Percentiles rank a stretch among this genome's conserved stretches.
phyloP scores from a whole-genome alignment of 2,113 vertebrate genomes.

The Pelecanoides urinatrix region DNA sequence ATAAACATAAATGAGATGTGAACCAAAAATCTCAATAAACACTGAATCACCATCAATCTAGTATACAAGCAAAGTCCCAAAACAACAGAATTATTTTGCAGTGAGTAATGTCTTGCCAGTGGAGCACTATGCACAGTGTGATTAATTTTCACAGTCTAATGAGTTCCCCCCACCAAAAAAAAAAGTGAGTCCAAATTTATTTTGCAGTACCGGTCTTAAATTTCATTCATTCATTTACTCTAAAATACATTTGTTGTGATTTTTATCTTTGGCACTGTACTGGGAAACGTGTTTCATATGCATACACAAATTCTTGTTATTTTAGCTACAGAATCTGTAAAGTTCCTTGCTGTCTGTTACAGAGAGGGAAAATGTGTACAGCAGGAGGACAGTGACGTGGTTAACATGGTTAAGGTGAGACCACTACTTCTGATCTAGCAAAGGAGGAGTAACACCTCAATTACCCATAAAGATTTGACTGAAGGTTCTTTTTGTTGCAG shows the following conservation, averaged over 20 bases:
- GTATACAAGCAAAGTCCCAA: not conserved
- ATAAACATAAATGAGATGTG: conserved; percentile 54
- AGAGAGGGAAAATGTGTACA: not conserved
- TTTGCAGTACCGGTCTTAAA: conserved; percentile 43
- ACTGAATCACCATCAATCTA: conserved; percentile 60
- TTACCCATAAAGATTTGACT: not conserved
- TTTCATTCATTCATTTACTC: conserved; percentile 25
- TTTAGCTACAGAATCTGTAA: not conserved
- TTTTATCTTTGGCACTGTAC: not conserved
- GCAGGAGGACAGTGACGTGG: not conserved
- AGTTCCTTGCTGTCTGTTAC: not conserved
- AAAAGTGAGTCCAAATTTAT: conserved; percentile 12
- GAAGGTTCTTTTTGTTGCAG: not conserved
- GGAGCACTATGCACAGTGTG: not conserved
- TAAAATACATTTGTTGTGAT: not conserved
- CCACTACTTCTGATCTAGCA: not conserved
- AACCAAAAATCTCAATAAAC: conserved; percentile 60
- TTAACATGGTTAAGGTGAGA: not conserved
- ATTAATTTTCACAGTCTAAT: conserved; percentile 57
- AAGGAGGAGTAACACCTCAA: not conserved
- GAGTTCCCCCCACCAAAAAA: not conserved
- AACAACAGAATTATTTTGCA: conserved; percentile 35
- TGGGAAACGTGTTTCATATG: not conserved
- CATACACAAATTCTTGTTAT: not conserved
- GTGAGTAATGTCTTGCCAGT: conserved; percentile 22